Conservation (phyloP, 1,140 invertebrate species). For the Cepaea nemoralis region DNA sequence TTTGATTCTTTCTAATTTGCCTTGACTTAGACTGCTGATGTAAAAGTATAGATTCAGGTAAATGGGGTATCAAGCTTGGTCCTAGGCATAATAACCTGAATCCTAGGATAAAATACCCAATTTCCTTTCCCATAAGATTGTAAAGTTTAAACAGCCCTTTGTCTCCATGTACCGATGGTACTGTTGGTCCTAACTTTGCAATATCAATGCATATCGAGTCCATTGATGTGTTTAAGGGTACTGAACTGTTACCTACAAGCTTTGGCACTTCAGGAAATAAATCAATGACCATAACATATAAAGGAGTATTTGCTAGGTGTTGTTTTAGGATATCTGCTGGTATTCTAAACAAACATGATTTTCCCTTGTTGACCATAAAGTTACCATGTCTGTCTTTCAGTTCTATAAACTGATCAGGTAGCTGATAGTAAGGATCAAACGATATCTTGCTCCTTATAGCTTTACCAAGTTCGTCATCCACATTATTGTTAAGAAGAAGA, state of each 20-base stretch:
- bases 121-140: slow-evolving; percentile 70
- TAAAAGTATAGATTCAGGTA: slow-evolving; percentile 60
- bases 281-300: slow-evolving; percentile 70
- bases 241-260: slow-evolving; percentile 66
- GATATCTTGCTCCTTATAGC: slow-evolving; percentile 62
- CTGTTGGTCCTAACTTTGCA: slow-evolving; percentile 59
- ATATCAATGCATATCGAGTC: slow-evolving; percentile 64
- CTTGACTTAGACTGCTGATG: slow-evolving; percentile 33
- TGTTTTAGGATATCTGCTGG: slow-evolving; percentile 56
- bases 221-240: slow-evolving; percentile 64
- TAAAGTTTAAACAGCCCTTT: slow-evolving; percentile 68
- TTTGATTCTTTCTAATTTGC: slow-evolving; percentile 43
- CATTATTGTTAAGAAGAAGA: slow-evolving; percentile 67
- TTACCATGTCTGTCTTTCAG: slow-evolving; percentile 68
- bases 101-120: slow-evolving; percentile 67
- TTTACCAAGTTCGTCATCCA: slow-evolving; percentile 65
- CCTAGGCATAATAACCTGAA: slow-evolving; percentile 67
- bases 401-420: slow-evolving; percentile 68
- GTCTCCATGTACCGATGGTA: slow-evolving; percentile 67
- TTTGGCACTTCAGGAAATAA: slow-evolving; percentile 66
- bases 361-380: slow-evolving; percentile 68
- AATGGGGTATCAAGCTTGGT: slow-evolving; percentile 64
- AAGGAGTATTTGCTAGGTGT: slow-evolving; percentile 65
- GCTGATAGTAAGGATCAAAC: slow-evolving; percentile 60
- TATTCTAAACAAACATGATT: slow-evolving; percentile 70